Base-by-base conservation (phyloP, 2,888 invertebrate species). In the Ophion ventricosus region DNA sequence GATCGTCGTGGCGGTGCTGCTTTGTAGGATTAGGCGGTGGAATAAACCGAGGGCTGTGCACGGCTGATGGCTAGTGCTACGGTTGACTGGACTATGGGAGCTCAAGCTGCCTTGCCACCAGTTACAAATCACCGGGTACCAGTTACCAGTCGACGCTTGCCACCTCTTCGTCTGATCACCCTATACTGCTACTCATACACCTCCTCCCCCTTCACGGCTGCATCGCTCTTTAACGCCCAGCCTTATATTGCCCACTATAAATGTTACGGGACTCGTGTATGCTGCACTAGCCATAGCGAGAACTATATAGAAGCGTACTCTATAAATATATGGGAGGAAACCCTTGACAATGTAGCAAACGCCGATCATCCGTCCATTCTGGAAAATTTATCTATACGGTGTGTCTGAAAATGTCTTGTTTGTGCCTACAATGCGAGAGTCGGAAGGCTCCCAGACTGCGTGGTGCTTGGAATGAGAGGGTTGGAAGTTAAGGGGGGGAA, bases 121-220 rank as follows among this genome's bases (percentile, higher is more conserved):
- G 89, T 88, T 88, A 90, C 89, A 91, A 90, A 92, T 91, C 90
- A 91, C 89, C 87, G 87, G 90, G 89, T 91, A 91, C 91, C 91
- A 91, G 91, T 91, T 91, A 89, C 88, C 89, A 90, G 90, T 90
- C 88, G 80, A 73, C 85, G 80, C 67, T 85, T 84, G 89, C 89
- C 91, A 90, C 90, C 90, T 91, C 35, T 88, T 89, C 88, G 87
- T 83, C 76, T 72, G 59, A 73, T 73, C 76, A 66, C 59, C 69
- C 70, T 64, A n/a, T n/a, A 61, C 70, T 67, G 67, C 82, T 66
- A 59, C 49, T 23, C 8, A 25, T 64, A 14, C 63, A n/a, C 43
- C 25, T 20, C 49, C 25, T 25, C 66, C 25, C n/a, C 17, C 20
- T 20, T n/a, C 26, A 63, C 64, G 76, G 74, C 54, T 80, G 43